Evolutionary conservation across 2,113 vertebrate genomes (phyloP).

Genomic region (Eretmochelys imbricata): DNA sequence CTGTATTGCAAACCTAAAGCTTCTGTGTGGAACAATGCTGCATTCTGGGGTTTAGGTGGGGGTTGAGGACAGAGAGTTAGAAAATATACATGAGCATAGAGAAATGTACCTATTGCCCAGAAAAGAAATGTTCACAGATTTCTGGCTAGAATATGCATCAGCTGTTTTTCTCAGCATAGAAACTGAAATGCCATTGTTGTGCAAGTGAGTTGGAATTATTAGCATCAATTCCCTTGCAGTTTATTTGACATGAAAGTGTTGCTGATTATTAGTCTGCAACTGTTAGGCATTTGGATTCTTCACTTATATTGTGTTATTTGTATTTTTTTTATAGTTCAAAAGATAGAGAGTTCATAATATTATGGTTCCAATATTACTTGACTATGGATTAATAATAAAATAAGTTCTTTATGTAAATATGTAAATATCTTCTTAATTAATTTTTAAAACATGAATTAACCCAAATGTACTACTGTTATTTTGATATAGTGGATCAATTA

Average conservation of each 20-base stretch:
- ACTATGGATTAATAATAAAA: slow-evolving; percentile 59
- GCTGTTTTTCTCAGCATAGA: not conserved
- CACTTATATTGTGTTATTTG: slow-evolving; percentile 34
- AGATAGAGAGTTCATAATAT: slow-evolving; percentile 62
- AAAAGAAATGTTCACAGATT: not conserved
- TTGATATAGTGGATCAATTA: slow-evolving; percentile 50
- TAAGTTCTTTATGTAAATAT: slow-evolving; percentile 62
- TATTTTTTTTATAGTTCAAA: slow-evolving; percentile 63
- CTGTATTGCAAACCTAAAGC: not conserved
- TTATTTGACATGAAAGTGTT: slow-evolving; percentile 49
- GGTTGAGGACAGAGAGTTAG: slow-evolving; percentile 1
- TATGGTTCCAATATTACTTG: slow-evolving; percentile 48
- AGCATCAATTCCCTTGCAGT: slow-evolving; percentile 32
- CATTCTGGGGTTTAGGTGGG: slow-evolving; percentile 31
- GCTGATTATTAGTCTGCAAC: slow-evolving; percentile 62
- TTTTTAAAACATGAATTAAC: not conserved
- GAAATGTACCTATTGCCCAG: not conserved
- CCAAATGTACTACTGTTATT: not conserved
- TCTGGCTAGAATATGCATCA: accelerated
- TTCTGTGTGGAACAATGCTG: not conserved
- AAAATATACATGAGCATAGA: not conserved
- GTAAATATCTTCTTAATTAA: slow-evolving; percentile 58
- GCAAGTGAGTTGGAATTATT: slow-evolving; percentile 27
- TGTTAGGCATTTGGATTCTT: slow-evolving; percentile 54
- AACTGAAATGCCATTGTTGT: not conserved